A percentile compares a stretch with the other conserved stretches of the same genome.
Evolutionary conservation across 2,113 vertebrate species (phyloP).

Genomic region (Solea senegalensis): DNA sequence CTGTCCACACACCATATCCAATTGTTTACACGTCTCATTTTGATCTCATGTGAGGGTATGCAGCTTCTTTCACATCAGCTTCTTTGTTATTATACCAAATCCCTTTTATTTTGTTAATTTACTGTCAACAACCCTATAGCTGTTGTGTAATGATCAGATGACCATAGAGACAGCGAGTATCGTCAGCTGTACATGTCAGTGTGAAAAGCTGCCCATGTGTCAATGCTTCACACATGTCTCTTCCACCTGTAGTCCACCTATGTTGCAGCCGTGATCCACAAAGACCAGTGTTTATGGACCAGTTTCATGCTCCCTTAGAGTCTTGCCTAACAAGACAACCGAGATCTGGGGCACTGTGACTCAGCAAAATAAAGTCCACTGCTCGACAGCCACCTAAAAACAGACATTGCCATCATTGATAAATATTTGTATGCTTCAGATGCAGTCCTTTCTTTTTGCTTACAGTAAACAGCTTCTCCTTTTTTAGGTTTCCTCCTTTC

Average conservation of each 20-base stretch:
- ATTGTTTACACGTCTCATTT: constrained; percentile 12
- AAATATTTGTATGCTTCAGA: not conserved
- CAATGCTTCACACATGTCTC: constrained; percentile 51
- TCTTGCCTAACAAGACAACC: not conserved
- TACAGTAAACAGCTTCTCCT: not conserved
- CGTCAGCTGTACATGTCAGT: constrained; percentile 65
- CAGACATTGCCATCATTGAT: not conserved
- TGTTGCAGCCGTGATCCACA: not conserved
- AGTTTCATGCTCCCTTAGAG: not conserved
- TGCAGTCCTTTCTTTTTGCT: not conserved
- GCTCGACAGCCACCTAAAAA: not conserved
- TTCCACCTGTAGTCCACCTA: constrained; percentile 51
- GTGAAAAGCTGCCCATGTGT: constrained; percentile 33
- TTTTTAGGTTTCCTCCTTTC: not conserved
- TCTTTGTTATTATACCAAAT: not conserved
- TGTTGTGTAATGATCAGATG: not conserved
- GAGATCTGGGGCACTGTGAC: constrained; percentile 22
- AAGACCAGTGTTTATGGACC: constrained; percentile 2
- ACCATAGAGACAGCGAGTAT: not conserved
- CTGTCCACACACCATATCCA: not conserved
- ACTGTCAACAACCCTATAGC: not conserved
- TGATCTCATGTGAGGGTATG: constrained; percentile 36
- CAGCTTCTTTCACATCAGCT: constrained; percentile 5
- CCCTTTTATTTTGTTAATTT: not conserved
- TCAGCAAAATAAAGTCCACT: constrained; percentile 12